These are phyloP conservation scores for Nasonia vitripennis DNA, from an alignment of 1,140 invertebrate species.

Conservation along the genomic window DNA sequence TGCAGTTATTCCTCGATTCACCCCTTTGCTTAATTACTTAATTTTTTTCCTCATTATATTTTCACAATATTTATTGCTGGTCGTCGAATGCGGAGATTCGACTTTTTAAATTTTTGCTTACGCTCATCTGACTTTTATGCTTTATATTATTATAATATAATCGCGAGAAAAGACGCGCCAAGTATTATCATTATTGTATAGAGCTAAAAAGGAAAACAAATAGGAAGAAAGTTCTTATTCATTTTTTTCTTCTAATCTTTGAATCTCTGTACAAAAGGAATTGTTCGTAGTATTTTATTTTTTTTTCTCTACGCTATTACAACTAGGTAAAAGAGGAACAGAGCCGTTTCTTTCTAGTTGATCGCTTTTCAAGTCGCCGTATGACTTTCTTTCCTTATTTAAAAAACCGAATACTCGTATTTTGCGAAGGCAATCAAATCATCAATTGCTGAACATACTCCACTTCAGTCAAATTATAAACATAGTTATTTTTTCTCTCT, in stretches of 20 bases:
- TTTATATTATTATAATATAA: not conserved
- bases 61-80: slow-evolving; percentile 49
- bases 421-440: not conserved
- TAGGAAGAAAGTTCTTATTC: not conserved
- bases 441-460: not conserved
- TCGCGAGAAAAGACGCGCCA: slow-evolving; percentile 15
- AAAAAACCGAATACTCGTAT: slow-evolving; percentile 11
- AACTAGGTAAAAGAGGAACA: slow-evolving; percentile 52
- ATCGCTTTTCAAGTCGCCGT: slow-evolving; percentile 9
- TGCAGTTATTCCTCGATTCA: not conserved
- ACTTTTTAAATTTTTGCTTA: slow-evolving; percentile 20
- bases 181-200: not conserved
- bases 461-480: not conserved
- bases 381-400: not conserved
- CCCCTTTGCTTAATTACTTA: slow-evolving; percentile 41
- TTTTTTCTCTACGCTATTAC: slow-evolving; percentile 23
- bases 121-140: slow-evolving; percentile 13
- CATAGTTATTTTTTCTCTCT: not conserved
- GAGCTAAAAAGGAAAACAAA: slow-evolving; percentile 29
- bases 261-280: slow-evolving; percentile 52
- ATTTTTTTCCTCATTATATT: not conserved
- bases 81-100: not conserved
- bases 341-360: slow-evolving; percentile 43
- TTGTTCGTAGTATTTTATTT: slow-evolving; percentile 9
- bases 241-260: slow-evolving; percentile 54